Base-by-base conservation (phyloP, 23 tunicate species). In the Oikopleura albicans region DNA sequence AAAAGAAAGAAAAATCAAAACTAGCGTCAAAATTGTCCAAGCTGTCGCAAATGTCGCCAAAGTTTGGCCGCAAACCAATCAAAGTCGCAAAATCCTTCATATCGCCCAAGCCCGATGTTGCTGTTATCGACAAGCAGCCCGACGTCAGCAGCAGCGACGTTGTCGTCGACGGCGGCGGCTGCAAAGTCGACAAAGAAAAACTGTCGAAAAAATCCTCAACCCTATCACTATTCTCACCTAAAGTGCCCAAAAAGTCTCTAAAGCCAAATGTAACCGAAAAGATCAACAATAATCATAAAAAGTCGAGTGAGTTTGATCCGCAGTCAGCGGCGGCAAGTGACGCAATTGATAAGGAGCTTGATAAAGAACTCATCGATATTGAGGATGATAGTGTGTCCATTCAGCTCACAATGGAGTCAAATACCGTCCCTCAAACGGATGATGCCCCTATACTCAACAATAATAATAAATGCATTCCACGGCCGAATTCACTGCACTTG, bases 41-140 rank as follows among this genome's bases (percentile, higher is more conserved):
- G 79, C 37, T 71, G 27, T 71, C 79, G 35, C 79, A 71, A 71
- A 71, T 71, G 79, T 71, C 79, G 79, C 79, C 79, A 12, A 71
- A 71, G 31, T 71, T 71, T 71, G 79, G 79, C 28, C 79, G 79
- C 4, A 71, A 71, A 37, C 79, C 28, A 31, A 71, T 71, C 4
- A 71, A 71, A 31, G 79, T 71, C 4, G 27, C 79, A 29, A 71
- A 71, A 71, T 22, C 59, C 8, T 22, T 8, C 16, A 8, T 49
- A 8, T 8, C 8, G 16, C 8, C 22, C 59, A 49, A 49, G 59
- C 59, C 59, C 22, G 59, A 49, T 8, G 22, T 8, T 8, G 16
- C 59, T 8, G 59, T 49, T 22, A 22, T 22, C 22, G 22, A 8
- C 22, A n/a, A n/a, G n/a, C n/a, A n/a, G n/a, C n/a, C n/a, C n/a